These are phyloP conservation scores for Pachycephus smyrnensis DNA, from an alignment of 2,888 invertebrate species.

Conservation along the genomic window DNA sequence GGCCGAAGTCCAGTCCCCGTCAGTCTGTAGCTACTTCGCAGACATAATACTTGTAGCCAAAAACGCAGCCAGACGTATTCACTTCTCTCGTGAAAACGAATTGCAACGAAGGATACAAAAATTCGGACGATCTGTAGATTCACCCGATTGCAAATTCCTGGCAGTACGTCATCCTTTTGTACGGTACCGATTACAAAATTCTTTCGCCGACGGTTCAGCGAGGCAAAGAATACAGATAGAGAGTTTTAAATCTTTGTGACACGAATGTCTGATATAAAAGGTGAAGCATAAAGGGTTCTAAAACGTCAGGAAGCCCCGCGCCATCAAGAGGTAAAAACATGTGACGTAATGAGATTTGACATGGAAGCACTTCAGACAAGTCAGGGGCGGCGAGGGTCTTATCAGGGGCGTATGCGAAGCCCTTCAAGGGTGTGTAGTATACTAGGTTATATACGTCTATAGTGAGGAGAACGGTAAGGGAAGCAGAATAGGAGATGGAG, in stretches of 20 bases:
- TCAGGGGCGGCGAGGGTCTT: not conserved
- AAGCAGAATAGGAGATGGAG: conserved; percentile 19
- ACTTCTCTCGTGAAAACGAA: conserved; percentile 25
- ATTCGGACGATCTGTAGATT: too few relatives aligned
- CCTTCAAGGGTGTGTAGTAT: too few relatives aligned
- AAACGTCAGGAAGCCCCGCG: conserved; percentile 20
- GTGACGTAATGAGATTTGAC: conserved; percentile 59
- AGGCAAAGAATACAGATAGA: conserved; percentile 10
- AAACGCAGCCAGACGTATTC: conserved; percentile 51
- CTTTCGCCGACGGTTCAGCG: not conserved
- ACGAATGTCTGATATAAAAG: too few relatives aligned
- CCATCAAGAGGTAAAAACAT: conserved; percentile 42
- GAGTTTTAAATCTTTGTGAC: not conserved
- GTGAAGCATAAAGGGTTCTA: too few relatives aligned
- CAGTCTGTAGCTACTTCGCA: conserved; percentile 16
- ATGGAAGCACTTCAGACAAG: conserved; percentile 50
- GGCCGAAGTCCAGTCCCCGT: conserved; percentile 50
- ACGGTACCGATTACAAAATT: too few relatives aligned
- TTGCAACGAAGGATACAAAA: conserved; percentile 15
- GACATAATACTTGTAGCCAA: conserved; percentile 35
- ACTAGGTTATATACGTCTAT: conserved; percentile 21
- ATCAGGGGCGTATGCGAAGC: conserved; percentile 11
- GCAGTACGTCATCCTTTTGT: too few relatives aligned
- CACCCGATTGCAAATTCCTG: too few relatives aligned
- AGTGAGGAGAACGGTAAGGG: conserved; percentile 25